These are phyloP conservation scores for Caiman crocodilus DNA, from an alignment of 2,797 vertebrate species.

Conservation along the genomic window DNA sequence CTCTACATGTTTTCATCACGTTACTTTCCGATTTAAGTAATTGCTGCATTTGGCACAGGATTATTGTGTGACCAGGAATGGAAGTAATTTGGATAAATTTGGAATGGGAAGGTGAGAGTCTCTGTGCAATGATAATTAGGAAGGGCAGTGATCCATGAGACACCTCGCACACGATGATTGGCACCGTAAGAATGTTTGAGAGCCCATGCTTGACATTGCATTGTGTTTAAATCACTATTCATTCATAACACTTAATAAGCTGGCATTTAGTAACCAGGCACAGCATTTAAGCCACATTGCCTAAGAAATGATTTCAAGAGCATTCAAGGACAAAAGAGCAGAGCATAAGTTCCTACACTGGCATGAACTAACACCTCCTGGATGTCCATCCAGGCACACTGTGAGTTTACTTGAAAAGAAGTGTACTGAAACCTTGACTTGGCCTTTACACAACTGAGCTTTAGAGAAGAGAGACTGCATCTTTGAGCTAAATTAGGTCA, in stretches of 20 bases:
- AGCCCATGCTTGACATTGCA: slow-evolving; percentile 5
- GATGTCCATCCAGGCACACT: not conserved
- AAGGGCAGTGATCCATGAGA: slow-evolving; percentile 48
- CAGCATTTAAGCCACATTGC: slow-evolving; percentile 11
- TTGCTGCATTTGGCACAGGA: slow-evolving; percentile 51
- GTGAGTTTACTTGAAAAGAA: slow-evolving; percentile 8
- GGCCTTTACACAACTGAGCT: slow-evolving; percentile 30
- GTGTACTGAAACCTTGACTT: slow-evolving; percentile 52
- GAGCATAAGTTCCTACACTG: not conserved
- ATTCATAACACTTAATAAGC: slow-evolving; percentile 55
- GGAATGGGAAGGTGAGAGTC: slow-evolving; percentile 38
- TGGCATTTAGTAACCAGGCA: slow-evolving; percentile 19
- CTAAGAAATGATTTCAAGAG: slow-evolving; percentile 29
- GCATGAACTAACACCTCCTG: not conserved
- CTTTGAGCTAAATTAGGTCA: slow-evolving; percentile 71
- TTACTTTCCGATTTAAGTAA: slow-evolving; percentile 38
- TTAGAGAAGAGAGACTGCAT: not conserved
- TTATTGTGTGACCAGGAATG: slow-evolving; percentile 32
- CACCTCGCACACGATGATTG: slow-evolving; percentile 51
- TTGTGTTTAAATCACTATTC: slow-evolving; percentile 55
- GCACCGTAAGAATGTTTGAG: slow-evolving; percentile 55
- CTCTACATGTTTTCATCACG: not conserved
- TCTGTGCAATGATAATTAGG: slow-evolving; percentile 52
- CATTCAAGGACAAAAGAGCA: slow-evolving; percentile 51
- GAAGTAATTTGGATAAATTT: slow-evolving; percentile 25